Evolutionary conservation across 2,113 vertebrate species (phyloP), one percentile per base, ranked within the genome.

Genomic region (Sebastes fasciatus): DNA sequence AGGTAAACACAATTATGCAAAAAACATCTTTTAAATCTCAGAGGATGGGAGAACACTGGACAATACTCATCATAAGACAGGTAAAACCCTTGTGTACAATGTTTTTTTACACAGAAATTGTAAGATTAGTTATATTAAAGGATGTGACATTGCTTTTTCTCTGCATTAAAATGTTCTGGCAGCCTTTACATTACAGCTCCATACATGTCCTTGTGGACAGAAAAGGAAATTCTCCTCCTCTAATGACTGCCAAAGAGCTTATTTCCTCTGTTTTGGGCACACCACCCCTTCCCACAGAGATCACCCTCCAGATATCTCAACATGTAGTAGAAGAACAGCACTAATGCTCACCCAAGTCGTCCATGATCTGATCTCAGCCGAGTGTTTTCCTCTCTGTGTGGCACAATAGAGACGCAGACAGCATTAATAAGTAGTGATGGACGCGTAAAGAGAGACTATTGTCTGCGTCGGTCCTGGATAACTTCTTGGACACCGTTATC

Each of bases 311-410:
- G 89, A 91, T 88, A 90, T 57, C 74, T 17, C 48, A 74, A 77
- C 90, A 80, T 87, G 85, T 40, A 70, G 67, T 16, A 72, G 58
- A 68, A 77, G 49, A 77, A 46, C 45, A 75, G 64, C 9, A 8
- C 4, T 19, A 21, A 52, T 46, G 93, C 95, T 90, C 77, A 96
- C 95, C 95, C 88, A 96, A 55, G 88, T 96, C 95, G 66, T 96
- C 95, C 95, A 96, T 95, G 81, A 77, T 84, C 12, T 19, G 65
- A 13, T 34, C 65, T 90, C 65, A 80, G 85, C 82, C 57, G 60
- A 52, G 60, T 48, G 76, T 82, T 82, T 79, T 46, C 80, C 79
- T 84, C 74, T 85, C 43, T 69, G 62, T 66, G 74, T 14, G 78
- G 51, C 9, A 51, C 54, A 46, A 66, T 0, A 5, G 8, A n/a